These are phyloP conservation scores for Protomyctophum bolini DNA, from an alignment of 2,113 vertebrate genomes.

Conservation along the genomic window DNA sequence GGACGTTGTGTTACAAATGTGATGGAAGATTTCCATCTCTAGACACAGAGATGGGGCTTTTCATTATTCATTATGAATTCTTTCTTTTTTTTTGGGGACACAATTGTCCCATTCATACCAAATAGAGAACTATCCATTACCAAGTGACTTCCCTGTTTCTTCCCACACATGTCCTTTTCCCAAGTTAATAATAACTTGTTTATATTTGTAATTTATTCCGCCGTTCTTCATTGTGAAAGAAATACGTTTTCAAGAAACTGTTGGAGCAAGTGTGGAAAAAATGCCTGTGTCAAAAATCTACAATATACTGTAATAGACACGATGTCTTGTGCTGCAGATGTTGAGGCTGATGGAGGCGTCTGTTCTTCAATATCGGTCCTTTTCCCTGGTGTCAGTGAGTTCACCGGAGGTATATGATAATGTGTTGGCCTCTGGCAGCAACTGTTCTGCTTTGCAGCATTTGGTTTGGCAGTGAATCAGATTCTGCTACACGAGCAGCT, in stretches of 20 bases:
- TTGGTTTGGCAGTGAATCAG: constrained; percentile 2
- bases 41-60: constrained; percentile 29
- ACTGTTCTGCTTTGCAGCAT: not conserved
- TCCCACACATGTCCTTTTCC: not conserved
- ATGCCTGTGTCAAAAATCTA: not conserved
- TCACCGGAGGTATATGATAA: not conserved
- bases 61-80: constrained; percentile 44
- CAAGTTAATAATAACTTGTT: not conserved
- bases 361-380: not conserved
- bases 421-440: not conserved
- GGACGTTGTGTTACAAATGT: constrained; percentile 2
- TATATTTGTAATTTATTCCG: constrained; percentile 3
- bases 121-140: constrained; percentile 11
- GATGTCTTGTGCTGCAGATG: not conserved
- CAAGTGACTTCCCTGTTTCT: constrained; percentile 6
- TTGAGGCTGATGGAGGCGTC: not conserved
- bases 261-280: not conserved
- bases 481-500: not conserved
- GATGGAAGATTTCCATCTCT: constrained; percentile 17
- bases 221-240: not conserved
- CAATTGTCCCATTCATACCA: constrained; percentile 50
- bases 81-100: constrained; percentile 35
- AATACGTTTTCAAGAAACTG: constrained; percentile 8
- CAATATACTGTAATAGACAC: not conserved
- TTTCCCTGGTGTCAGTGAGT: not conserved